Evolutionary conservation across 2,888 invertebrate species (phyloP), one percentile per base, ranked within the genome.

Genomic region (Syrista parreyssii): DNA sequence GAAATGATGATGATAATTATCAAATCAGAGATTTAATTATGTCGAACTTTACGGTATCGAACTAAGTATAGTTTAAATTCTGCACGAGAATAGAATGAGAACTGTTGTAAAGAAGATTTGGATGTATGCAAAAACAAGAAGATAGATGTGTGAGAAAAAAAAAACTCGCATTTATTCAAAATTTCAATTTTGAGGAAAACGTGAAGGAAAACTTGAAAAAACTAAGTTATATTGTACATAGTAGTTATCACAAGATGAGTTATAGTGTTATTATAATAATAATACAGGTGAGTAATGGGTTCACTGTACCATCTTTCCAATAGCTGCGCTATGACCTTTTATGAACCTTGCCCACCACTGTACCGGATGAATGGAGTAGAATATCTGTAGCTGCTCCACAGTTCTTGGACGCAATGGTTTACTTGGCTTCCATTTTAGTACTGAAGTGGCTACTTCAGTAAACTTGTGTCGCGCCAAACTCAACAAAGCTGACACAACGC

Each of bases 381-480:
- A 82, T 0, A 81, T 77, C n/a, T 82, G 76, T 1, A 91, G 77
- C 74, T 89, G 89, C 4, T 82, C 76, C 11, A 82, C 75, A 0
- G 87, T 87, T 75, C 76, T 75, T 11, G 79, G 75, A 1, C 82
- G 83, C 33, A 91, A 80, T 0, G 82, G 32, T 36, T 81, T 33
- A 3, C 68, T 80, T 12, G 88, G 88, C 12, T 79, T 84, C 90
- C 91, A 91, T 3, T 82, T 85, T 31, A 91, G 71, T 34, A 90
- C 73, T 40, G 82, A 78, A 6, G 76, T 75, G 0, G 83, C 79
- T 23, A 89, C 80, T 40, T 80, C 77, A 1, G 78, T n/a, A 31
- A 85, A 87, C 9, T 85, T 75, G n/a, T 83, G 84, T n/a, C 81
- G 82, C 12, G 75, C 75, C 23, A 91, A 80, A 78, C 86, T 87